Evolutionary conservation across 1,140 invertebrate genomes (phyloP), one percentile per base, ranked within the genome.

Genomic region (Diplogasteroides magnus): DNA sequence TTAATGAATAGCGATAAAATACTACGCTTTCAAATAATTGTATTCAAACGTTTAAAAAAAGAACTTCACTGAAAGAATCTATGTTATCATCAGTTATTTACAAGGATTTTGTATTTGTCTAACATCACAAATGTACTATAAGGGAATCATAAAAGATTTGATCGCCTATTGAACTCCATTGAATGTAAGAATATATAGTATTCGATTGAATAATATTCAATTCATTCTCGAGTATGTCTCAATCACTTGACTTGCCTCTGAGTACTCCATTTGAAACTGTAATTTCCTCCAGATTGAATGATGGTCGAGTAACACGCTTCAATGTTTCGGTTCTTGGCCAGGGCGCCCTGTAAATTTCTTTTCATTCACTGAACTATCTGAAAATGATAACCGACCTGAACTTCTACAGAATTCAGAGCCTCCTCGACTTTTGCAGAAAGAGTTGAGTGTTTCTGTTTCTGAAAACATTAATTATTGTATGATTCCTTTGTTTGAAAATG

Each of bases 281-380:
- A 98, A 81, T 93, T 91, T 6, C 94, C 94, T 31, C 96, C 96
- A 74, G 94, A 97, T 83, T 98, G 96, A 81, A 99, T 94, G 69
- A 99, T 98, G 0, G 95, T 90, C 1, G 93, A 93, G 84, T 98
- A 99, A 84, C 95, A 98, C 88, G 95, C 92, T 81, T 98, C 95
- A 2, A 98, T 87, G 81, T 88, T 87, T 0, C 89, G 87, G 84
- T 98, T 94, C 2, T 91, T 73, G 28, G 88, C 88, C 0, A 97
- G 90, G 86, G 94, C 96, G 84, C 97, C 97, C 80, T 97, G 97
- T 72, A 85, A 84, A 48, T 67, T 84, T 80, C n/a, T 85, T 69
- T 79, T 94, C 91, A 2, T 88, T 88, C 77, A 93, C 88, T 14
- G 94, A 93, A 57, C 89, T 86, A 83, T 98, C 94, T 14, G n/a